Conservation (phyloP, 2,113 vertebrate species). For the Otocyon megalotis region DNA sequence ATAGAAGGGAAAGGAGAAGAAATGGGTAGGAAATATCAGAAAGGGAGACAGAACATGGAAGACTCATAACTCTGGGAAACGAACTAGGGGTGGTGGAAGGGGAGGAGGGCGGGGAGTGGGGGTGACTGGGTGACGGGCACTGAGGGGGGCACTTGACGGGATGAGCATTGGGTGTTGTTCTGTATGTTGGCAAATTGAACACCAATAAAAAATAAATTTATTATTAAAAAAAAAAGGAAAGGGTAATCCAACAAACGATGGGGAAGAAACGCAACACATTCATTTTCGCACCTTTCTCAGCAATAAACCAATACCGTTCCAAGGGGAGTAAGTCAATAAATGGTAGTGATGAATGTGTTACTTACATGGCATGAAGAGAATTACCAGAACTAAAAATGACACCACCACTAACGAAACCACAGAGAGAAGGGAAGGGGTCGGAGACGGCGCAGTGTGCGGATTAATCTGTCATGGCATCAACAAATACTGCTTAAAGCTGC, state of each 20-base stretch:
- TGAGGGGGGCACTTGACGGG: too few species aligned
- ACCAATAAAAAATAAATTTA: too few species aligned
- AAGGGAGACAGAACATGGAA: too few species aligned
- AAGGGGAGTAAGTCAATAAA: too few species aligned
- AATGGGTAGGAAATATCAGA: too few species aligned
- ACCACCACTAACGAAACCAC: neutral
- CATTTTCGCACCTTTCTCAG: neutral
- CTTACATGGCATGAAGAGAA: neutral
- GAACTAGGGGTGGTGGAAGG: too few species aligned
- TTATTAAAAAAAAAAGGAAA: neutral
- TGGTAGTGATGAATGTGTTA: neutral
- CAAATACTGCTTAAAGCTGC: neutral
- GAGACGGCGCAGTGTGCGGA: neutral
- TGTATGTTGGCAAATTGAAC: too few species aligned
- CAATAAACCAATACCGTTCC: neutral
- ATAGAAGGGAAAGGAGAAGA: too few species aligned
- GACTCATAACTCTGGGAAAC: too few species aligned
- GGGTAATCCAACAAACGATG: neutral
- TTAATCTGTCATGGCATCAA: rapidly evolving
- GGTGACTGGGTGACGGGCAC: too few species aligned
- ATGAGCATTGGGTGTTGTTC: too few species aligned
- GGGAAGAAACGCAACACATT: neutral
- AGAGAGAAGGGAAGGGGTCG: neutral
- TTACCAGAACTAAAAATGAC: neutral
- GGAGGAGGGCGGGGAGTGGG: too few species aligned